Evolutionary conservation across 23 tunicate species (phyloP), one percentile per base, ranked within the genome.

Genomic region (Halocynthia roretzi): DNA sequence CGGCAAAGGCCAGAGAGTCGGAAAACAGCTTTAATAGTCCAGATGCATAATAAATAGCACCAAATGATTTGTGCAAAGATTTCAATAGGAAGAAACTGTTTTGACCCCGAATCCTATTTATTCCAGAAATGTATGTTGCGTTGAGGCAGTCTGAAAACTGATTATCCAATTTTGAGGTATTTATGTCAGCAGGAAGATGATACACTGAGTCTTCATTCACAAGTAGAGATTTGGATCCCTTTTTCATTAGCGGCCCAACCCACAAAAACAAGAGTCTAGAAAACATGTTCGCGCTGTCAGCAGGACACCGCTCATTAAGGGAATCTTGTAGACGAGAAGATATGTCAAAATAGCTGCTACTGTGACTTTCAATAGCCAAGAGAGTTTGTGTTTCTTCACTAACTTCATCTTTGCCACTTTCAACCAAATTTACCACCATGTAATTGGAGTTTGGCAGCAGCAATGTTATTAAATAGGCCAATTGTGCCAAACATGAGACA

Each of bases 191-290:
- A n/a, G 98, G 98, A 19, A 92, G 82, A 7, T 65, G 55, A 80
- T 86, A 92, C 0, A 83, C 88, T 9, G 91, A 74, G 63, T 50
- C 50, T 73, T 73, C 89, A 51, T 68, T 78, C 50, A 70, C 68
- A 73, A 92, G 54, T 12, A 51, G 31, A 18, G 71, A 53, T 73
- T 83, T 56, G 0, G 85, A 62, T n/a, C 98, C 98, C 61, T 68
- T 83, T 5, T 61, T 77, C 92, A 92, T 86, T 68, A 92, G 60
- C 0, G 92, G 87, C 58, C 82, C 84, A 11, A 86, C 98, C 98
- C 98, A 92, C 52, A 81, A 68, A 71, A 92, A 92, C 17, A 92
- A 82, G 51, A 92, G 50, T 19, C 67, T 78, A 19, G 92, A 92
- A 67, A 82, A 68, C 1, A 60, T 62, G 12, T 61, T 57, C 7